Evolutionary conservation across 2,888 invertebrate species (phyloP), one percentile per base, ranked within the genome.

Genomic region (Notodonta dromedarius): DNA sequence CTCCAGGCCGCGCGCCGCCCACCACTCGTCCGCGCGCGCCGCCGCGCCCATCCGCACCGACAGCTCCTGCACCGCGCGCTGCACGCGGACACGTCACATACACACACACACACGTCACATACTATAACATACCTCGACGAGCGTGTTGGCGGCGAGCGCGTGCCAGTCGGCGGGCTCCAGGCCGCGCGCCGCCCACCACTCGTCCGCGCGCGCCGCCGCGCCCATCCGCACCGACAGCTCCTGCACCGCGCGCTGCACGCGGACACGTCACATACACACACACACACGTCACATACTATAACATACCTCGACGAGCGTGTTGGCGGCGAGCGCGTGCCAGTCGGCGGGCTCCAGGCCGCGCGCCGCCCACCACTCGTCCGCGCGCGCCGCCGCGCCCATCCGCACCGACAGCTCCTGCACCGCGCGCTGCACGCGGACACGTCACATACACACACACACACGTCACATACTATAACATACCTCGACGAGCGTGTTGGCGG

Each of bases 321-420:
- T 95, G 67, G 97, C 97, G 12, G 98, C 97, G 58, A 98, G 93
- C 61, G 98, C 98, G 68, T 96, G 96, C 98, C 98, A 98, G 90
- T 98, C 98, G 62, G 95, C 95, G 14, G 94, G 93, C 63, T 96
- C 96, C 40, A 98, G 94, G 14, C 97, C 97, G 83, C 97, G 95
- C 70, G 94, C 94, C 77, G 96, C 96, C 97, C 97, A 97, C 93
- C 97, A 97, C 70, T 97, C 96, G 74, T 96, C 90, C 0, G 73
- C 75, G 57, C 84, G 82, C 68, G 86, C 83, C 63, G 77, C 83
- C 4, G 63, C 65, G 55, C 82, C 81, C 74, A 79, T 78, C 75
- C 78, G 71, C 0, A 83, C 80, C 13, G 85, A 69, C 67, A 90
- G 63, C 80, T 89, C 89, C 55, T 77, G 84, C 56, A 91, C 83